phyloP scores from a whole-genome alignment of 2,888 invertebrate species.

The Hirtodrosophila trivittata region DNA sequence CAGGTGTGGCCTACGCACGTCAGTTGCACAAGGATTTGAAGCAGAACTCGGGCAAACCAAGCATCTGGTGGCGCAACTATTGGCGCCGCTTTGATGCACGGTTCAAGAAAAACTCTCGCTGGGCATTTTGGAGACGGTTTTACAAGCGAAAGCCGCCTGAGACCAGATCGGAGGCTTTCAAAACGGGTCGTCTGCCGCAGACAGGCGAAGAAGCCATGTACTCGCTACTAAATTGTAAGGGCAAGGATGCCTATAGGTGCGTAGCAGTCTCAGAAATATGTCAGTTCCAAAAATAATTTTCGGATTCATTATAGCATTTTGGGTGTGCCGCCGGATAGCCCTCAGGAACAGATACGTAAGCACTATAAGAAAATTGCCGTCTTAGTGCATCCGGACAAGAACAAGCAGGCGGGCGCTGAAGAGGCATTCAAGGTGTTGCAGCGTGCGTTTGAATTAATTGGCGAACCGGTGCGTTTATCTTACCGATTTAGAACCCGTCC shows the following conservation, averaged over 20 bases:
- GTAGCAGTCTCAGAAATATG: conserved; percentile 13
- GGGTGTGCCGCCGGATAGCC: conserved; percentile 93
- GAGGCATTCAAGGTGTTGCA: conserved; percentile 98
- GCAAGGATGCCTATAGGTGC: conserved; percentile 97
- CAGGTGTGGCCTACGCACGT: conserved; percentile 69
- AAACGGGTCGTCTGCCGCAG: conserved; percentile 87
- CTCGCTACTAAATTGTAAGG: conserved; percentile 94
- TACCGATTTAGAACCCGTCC: too few relatives aligned
- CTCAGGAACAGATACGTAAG: conserved; percentile 96
- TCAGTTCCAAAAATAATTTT: too few relatives aligned
- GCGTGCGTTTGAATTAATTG: conserved; percentile 97
- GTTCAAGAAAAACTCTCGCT: conserved; percentile 82
- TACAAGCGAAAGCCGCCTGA: conserved; percentile 84
- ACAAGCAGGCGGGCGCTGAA: conserved; percentile 96
- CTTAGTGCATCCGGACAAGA: conserved; percentile 98
- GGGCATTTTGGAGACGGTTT: conserved; percentile 83
- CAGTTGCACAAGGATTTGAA: conserved; percentile 81
- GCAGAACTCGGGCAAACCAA: conserved; percentile 83
- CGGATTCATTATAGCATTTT: conserved; percentile 88
- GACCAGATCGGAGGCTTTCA: conserved; percentile 78
- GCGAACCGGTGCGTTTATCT: conserved; percentile 89
- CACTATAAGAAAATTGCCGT: conserved; percentile 97
- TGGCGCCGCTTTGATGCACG: conserved; percentile 81
- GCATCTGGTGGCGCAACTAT: conserved; percentile 81
- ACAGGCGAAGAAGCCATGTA: conserved; percentile 98